Evolutionary conservation across 1,140 invertebrate genomes (phyloP).

Genomic region (Choristoneura fumiferana): DNA sequence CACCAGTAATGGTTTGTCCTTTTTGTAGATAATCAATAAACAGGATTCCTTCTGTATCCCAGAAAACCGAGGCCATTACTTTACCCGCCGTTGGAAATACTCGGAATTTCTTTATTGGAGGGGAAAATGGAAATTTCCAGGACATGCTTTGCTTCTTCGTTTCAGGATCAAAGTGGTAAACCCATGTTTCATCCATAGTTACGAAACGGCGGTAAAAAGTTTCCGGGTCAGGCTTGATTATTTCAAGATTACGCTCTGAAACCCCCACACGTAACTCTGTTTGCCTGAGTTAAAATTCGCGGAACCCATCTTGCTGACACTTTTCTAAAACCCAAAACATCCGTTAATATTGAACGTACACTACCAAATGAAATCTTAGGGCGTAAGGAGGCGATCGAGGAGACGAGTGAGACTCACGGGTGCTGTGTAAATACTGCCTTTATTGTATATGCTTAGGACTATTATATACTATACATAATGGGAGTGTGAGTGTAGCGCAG

Average conservation of each 20-base stretch:
- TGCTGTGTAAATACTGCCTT: too few relatives aligned
- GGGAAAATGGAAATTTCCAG: not conserved
- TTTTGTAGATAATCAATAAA: slow-evolving; percentile 22
- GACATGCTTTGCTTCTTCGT: not conserved
- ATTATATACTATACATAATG: too few relatives aligned
- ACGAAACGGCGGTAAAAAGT: slow-evolving; percentile 35
- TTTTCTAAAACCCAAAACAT: slow-evolving; percentile 13
- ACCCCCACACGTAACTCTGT: not conserved
- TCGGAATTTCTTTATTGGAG: slow-evolving; percentile 20
- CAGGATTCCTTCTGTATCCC: slow-evolving; percentile 26
- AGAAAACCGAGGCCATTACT: slow-evolving; percentile 25
- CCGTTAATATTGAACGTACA: not conserved
- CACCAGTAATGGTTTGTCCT: slow-evolving; percentile 22
- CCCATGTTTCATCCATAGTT: slow-evolving; percentile 50
- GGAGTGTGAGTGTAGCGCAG: too few relatives aligned
- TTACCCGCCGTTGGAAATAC: slow-evolving; percentile 20
- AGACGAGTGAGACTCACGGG: too few relatives aligned
- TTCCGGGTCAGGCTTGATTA: not conserved
- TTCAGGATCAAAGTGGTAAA: slow-evolving; percentile 38
- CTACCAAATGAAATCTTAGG: too few relatives aligned
- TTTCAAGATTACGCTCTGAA: slow-evolving; percentile 1
- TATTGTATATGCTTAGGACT: too few relatives aligned
- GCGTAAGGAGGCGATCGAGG: too few relatives aligned
- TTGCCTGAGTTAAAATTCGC: not conserved
- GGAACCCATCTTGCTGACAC: slow-evolving; percentile 18